A percentile compares a stretch with the other conserved stretches of the same genome.
Evolutionary conservation across 2,113 vertebrate genomes (phyloP).

Genomic region (Corapipo altera): DNA sequence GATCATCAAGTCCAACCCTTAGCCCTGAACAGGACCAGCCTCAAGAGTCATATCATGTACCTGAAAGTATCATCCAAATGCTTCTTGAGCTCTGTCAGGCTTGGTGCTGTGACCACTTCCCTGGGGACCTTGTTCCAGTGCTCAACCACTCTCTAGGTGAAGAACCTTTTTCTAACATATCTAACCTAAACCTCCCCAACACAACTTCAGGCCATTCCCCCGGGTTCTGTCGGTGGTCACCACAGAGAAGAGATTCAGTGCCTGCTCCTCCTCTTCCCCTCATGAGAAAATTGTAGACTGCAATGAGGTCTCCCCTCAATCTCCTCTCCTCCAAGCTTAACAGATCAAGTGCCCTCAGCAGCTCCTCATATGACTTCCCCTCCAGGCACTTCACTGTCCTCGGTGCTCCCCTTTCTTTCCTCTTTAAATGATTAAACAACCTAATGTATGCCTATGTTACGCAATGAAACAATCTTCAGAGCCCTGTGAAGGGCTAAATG

Average conservation of each 20-base stretch:
- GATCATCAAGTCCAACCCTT: neutral
- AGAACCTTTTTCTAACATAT: neutral
- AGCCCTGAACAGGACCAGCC: neutral
- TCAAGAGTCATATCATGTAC: neutral
- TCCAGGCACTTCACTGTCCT: neutral
- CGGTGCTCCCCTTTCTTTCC: neutral
- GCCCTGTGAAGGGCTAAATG: neutral
- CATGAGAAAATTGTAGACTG: neutral
- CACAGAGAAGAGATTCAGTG: neutral
- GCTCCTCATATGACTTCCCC: neutral
- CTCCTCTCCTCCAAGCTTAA: neutral
- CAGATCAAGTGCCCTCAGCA: neutral
- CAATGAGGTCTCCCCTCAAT: neutral
- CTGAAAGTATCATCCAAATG: neutral
- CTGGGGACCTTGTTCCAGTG: neutral
- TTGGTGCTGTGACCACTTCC: neutral
- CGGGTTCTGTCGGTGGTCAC: neutral
- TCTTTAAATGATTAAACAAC: neutral
- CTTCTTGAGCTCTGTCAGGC: neutral
- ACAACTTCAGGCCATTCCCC: neutral
- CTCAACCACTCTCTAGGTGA: neutral
- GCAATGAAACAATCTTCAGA: neutral
- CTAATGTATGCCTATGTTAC: fast-evolving
- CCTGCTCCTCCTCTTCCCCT: neutral
- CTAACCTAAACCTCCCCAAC: neutral